Evolutionary conservation across 2,113 vertebrate genomes (phyloP), one percentile per base, ranked within the genome.

Genomic region (Lophotis ruficrista): DNA sequence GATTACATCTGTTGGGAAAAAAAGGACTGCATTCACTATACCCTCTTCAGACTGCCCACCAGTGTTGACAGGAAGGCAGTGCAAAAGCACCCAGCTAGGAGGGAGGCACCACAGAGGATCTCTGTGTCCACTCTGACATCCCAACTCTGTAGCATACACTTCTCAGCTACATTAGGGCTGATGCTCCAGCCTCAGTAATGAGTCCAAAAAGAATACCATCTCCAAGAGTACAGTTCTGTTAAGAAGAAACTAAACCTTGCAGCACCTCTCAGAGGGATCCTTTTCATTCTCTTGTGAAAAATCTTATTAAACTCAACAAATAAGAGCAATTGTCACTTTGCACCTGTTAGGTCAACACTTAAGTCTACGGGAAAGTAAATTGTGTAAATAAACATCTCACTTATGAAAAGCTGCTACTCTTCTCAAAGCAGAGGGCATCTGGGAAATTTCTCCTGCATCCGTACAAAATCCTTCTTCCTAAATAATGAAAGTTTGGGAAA

Each of bases 351-450:
- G 21, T 28, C 6, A 2, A 87, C 18, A 48, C n/a, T 87, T 6
- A 51, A 48, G 30, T 48, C 69, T 13, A 70, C 7, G 19, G 35
- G 30, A 76, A 90, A 37, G 48, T 22, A 84, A 73, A 84, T 12
- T 33, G 50, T n/a, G 31, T 69, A 92, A 96, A 91, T 7, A 88
- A 94, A 78, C 3, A 92, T 94, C 98, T 98, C 98, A 99, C 99
- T 98, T 99, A 97, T 98, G 97, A 96, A 99, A 99, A 79, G 98
- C 98, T 48, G 98, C 76, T 93, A 99, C 95, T 97, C 98, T 99
- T 97, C 97, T 98, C 94, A 99, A 95, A 37, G 96, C 94, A 83
- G 95, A 92, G 62, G 98, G 85, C 62, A 99, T 96, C 68, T 71
- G 94, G 79, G 89, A 92, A 51, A 95, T 96, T 85, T 94, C 97